phyloP scores from a whole-genome alignment of 1,140 invertebrate genomes.

The Saccostrea echinata region DNA sequence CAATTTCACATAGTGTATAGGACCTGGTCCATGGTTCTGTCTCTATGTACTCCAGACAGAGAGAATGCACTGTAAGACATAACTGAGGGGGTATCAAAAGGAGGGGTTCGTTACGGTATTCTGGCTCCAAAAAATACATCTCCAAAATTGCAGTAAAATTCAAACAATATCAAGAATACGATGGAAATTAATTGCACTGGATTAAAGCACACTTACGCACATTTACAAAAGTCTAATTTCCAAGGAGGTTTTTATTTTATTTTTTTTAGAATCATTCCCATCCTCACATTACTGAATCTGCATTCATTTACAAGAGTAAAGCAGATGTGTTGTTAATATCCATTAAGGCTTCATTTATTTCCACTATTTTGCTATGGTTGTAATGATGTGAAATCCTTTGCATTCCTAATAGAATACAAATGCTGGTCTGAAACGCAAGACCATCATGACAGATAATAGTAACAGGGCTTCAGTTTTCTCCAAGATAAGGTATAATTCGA shows the following conservation, averaged over 20 bases:
- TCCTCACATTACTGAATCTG: not conserved
- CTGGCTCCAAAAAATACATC: conserved; percentile 28
- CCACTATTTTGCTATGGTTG: not conserved
- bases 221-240: not conserved
- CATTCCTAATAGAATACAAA: conserved; percentile 1
- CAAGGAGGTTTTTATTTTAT: not conserved
- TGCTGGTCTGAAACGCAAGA: not conserved
- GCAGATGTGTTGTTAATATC: conserved; percentile 12
- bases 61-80: conserved; percentile 67
- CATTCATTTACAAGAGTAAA: not conserved
- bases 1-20: conserved; percentile 69
- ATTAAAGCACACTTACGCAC: not conserved
- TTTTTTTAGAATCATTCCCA: not conserved
- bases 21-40: not conserved
- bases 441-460: not conserved
- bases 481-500: not conserved
- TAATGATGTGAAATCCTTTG: conserved; percentile 1
- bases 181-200: not conserved
- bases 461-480: not conserved
- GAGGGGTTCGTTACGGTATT: conserved; percentile 62
- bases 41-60: conserved; percentile 53
- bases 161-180: not conserved
- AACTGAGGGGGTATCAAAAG: conserved; percentile 67
- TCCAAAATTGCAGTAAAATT: not conserved
- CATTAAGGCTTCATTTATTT: not conserved